These are phyloP conservation scores for Syndactyla subalaris DNA, from an alignment of 2,797 vertebrate species.

Conservation along the genomic window DNA sequence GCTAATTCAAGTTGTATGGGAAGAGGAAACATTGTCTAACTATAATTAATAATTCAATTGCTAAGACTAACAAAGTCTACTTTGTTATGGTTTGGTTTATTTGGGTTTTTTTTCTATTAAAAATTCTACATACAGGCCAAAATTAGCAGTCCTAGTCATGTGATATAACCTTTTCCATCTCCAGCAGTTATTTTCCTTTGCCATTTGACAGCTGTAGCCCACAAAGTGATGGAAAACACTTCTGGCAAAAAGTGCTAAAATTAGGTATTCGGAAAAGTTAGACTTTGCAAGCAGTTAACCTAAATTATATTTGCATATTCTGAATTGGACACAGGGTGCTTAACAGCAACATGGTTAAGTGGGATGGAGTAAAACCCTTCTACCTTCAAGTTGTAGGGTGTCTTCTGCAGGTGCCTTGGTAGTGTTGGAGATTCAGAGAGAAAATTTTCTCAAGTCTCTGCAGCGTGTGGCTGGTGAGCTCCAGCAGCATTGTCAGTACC, in stretches of 20 bases:
- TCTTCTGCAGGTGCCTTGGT: not conserved
- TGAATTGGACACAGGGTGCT: not conserved
- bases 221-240: not conserved
- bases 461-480: not conserved
- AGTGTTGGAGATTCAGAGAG: not conserved
- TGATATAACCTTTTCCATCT: not conserved
- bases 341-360: not conserved
- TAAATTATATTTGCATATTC: not conserved
- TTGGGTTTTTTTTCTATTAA: not conserved
- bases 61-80: not conserved
- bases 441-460: not conserved
- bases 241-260: not conserved
- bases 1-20: not conserved
- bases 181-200: not conserved
- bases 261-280: not conserved
- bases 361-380: not conserved
- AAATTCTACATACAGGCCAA: not conserved
- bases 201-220: not conserved
- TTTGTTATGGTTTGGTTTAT: not conserved
- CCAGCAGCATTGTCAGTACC: not conserved
- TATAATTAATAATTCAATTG: not conserved
- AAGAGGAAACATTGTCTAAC: not conserved
- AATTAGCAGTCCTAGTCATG: not conserved
- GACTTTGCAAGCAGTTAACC: not conserved
- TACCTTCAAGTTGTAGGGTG: not conserved